Percentiles rank a stretch among this genome's conserved stretches.
Evolutionary conservation across 2,113 vertebrate genomes (phyloP).

Genomic region (Fregata magnificens): DNA sequence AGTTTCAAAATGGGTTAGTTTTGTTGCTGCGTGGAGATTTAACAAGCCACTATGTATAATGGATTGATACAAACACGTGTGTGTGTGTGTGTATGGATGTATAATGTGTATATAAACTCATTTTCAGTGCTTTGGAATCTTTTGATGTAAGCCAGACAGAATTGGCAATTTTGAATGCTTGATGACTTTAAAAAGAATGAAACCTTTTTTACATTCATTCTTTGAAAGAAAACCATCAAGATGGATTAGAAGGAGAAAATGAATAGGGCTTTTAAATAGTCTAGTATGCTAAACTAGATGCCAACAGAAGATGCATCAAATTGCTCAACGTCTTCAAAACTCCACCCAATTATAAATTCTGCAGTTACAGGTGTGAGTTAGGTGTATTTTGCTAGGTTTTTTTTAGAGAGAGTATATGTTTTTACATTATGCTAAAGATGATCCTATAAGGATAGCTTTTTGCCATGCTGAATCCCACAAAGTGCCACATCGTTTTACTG

Average conservation of each 20-base stretch:
- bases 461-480: neutral
- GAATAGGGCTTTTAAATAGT: neutral
- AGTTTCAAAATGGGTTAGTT: neutral
- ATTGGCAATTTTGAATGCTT: neutral
- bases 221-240: neutral
- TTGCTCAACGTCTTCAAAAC: neutral
- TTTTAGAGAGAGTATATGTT: neutral
- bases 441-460: neutral
- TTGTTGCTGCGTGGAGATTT: neutral
- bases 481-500: neutral
- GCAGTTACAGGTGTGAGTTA: neutral
- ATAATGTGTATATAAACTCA: neutral
- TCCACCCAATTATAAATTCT: neutral
- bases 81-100: neutral
- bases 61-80: neutral
- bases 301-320: neutral
- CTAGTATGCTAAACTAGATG: neutral
- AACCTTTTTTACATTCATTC: neutral
- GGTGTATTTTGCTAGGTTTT: neutral
- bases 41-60: neutral
- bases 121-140: neutral
- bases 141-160: neutral
- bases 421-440: neutral
- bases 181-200: neutral
- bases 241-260: neutral